Base-by-base conservation (phyloP, 2,888 invertebrate genomes). In the Ecdyonurus torrentis region DNA sequence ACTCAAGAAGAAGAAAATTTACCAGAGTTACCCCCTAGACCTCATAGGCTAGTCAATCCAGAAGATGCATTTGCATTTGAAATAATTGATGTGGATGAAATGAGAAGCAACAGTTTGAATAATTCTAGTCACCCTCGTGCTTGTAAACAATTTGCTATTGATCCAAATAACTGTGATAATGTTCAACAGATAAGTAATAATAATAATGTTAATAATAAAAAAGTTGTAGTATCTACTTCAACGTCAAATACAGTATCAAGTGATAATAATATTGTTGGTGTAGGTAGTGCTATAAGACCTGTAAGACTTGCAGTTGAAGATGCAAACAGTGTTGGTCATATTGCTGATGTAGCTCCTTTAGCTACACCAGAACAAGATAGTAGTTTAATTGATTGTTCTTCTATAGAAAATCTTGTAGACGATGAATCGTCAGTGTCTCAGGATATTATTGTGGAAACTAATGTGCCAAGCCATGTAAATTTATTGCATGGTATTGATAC, bases 1-100 rank as follows among this genome's bases (percentile, higher is more conserved):
- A 37, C 37, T 10, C 37, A 37, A 37, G 37, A 37, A 37, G 37
- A 37, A 37, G 52, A 63, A 23, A 60, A 62, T 37, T 67, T 68
- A 15, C 70, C 70, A 20, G 66, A 66, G 7, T 64, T 70, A n/a
- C 70, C 71, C 10, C 71, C 71, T 1, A 65, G 68, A 61, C 71
- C 70, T 18, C 69, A 68, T 61, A 68, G 67, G 61, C 66, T 69
- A 52, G 66, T 75, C 37, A 77, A 80, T 65, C 81, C 81, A 20
- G 88, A 89, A 72, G 90, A 90, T 72, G 84, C 86, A 59, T 91
- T 91, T 72, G 85, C 84, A 67, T 91, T 90, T 72, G 91, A 91
- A 73, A 81, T 91, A 64, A 85, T 91, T 65, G 91, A 91, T 70
- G 88, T 86, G 15, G 91, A 91, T 71, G 91, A 90, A 71, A 79